Evolutionary conservation across 2,797 vertebrate genomes (phyloP), one percentile per base, ranked within the genome.

Genomic region (Mus caroli): DNA sequence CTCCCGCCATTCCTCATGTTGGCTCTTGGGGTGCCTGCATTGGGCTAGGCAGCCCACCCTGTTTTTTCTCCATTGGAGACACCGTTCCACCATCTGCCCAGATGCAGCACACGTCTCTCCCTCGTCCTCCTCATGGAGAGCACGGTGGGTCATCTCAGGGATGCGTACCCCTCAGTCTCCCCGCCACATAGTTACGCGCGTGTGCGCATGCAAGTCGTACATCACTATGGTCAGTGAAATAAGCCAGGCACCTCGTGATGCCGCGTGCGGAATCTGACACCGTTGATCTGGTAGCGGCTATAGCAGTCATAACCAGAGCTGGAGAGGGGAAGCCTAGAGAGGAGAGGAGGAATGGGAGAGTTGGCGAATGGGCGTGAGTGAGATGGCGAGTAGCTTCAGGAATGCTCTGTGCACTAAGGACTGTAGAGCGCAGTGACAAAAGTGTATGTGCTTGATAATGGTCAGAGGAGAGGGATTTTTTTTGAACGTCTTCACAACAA

Each of bases 141-240:
- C 28, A 9, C 43, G 0, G 0, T 6, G 37, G 34, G 54, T 34
- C 67, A 1, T 11, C 76, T 52, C n/a, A 22, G 2, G 6, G 2
- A 19, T 0, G 8, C 1, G 22, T 1, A 34, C 0, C 34, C 34
- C 50, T 69, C 64, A 20, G 2, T 0, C 22, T 37, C 1, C 28
- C 58, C 28, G 84, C 37, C 6, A 20, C 1, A 1, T 0, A 0
- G 3, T 73, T 56, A 43, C 52, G 31, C 20, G 9, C n/a, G 11
- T 73, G 8, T 28, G 12, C 10, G 4, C 6, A 1, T n/a, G 37
- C 20, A 71, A 64, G n/a, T 50, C 22, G 34, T 11, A 22, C 12
- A 14, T 37, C 19, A 31, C 13, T 7, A 9, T 6, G 86, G 31
- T 43, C 60, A 54, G 13, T 24, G 67, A 26, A 26, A 6, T 28